Percentiles rank a stretch among this genome's conserved stretches.
These are phyloP conservation scores for Actenoides hombroni DNA, from an alignment of 2,113 vertebrate genomes.

Conservation along the genomic window DNA sequence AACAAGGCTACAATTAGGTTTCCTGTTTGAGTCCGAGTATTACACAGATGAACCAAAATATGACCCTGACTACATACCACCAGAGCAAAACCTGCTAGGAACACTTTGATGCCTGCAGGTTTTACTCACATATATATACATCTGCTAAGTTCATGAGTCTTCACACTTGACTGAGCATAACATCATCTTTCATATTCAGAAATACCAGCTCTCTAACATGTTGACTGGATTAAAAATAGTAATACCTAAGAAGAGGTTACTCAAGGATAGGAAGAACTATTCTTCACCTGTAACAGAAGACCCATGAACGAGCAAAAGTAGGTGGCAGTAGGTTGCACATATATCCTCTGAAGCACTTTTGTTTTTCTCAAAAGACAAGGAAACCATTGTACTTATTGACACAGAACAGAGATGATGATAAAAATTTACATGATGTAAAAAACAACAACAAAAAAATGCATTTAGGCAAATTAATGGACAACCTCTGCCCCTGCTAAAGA, in stretches of 20 bases:
- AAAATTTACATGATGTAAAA: not conserved
- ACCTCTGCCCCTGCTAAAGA: rapidly evolving
- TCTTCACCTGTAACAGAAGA: not conserved
- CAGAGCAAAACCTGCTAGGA: not conserved
- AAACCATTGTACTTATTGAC: not conserved
- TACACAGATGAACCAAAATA: not conserved
- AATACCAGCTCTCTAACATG: not conserved
- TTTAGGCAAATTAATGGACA: not conserved
- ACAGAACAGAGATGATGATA: not conserved
- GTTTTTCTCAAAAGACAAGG: not conserved
- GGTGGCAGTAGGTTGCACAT: not conserved
- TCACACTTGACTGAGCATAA: not conserved
- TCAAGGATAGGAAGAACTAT: not conserved
- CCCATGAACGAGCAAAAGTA: not conserved
- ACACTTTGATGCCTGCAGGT: not conserved
- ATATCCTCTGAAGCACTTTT: not conserved
- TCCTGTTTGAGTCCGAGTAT: not conserved
- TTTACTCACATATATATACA: not conserved
- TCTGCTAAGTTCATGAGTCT: not conserved
- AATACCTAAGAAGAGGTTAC: not conserved
- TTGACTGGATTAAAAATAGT: not conserved
- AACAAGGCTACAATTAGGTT: not conserved
- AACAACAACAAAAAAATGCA: not conserved
- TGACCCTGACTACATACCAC: not conserved
- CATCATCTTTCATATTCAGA: not conserved